A percentile compares a stretch with the other conserved stretches of the same genome.
Conservation (phyloP, 2,888 invertebrate species). For the Volucella inflata region DNA sequence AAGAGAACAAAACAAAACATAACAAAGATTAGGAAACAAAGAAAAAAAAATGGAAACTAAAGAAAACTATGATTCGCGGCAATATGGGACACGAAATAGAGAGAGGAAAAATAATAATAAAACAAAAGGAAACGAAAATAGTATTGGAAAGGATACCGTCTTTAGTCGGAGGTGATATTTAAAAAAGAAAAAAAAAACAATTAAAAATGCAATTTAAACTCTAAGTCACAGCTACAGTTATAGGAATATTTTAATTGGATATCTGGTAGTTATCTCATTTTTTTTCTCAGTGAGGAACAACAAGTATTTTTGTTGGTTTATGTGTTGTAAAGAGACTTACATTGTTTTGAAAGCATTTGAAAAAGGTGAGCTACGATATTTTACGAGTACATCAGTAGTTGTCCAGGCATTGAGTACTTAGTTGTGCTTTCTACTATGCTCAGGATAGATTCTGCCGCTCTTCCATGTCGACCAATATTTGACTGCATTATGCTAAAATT, state of each 20-base stretch:
- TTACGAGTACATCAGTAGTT: no score
- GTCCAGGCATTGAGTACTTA: no score
- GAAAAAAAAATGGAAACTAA: constrained; percentile 10
- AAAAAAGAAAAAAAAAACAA: constrained; percentile 56
- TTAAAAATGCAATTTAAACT: constrained; percentile 41
- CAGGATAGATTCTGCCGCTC: no score
- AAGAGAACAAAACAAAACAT: constrained; percentile 54
- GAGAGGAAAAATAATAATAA: constrained; percentile 5
- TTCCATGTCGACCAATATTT: no score
- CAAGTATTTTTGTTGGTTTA: not conserved
- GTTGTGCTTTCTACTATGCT: no score
- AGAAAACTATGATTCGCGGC: constrained; percentile 32
- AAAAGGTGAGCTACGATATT: no score
- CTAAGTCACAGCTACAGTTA: constrained; percentile 44
- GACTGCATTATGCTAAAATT: no score
- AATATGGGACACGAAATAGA: constrained; percentile 49
- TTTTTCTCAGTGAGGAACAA: constrained; percentile 37
- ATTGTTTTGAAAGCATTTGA: no score
- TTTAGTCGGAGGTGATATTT: constrained; percentile 74
- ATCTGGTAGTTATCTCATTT: constrained; percentile 3
- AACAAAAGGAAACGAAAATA: constrained; percentile 27
- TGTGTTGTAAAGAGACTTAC: no score
- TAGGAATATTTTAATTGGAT: constrained; percentile 36
- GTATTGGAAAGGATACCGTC: constrained; percentile 73
- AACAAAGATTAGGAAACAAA: constrained; percentile 24